Base-by-base conservation (phyloP, 2,113 vertebrate species). In the Martes martes region DNA sequence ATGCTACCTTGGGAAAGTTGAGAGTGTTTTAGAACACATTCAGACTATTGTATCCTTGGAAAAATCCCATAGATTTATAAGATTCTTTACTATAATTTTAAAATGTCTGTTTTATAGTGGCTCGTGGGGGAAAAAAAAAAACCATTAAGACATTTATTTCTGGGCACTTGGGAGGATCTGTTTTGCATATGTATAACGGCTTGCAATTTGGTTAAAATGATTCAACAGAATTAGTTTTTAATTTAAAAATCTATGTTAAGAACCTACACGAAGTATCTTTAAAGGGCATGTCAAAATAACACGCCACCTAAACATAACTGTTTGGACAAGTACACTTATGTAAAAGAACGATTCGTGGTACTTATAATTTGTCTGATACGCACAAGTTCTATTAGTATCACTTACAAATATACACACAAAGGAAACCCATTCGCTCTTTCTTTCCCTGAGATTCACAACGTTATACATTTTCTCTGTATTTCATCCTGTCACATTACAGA, bases 181-280 rank as follows among this genome's bases (percentile, higher is more conserved):
- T 73, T 85, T 71, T 80, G n/a, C 4, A 73, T 81, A 31, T 83
- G 24, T 79, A 57, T 33, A 45, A 26, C 2, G 83, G 13, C n/a
- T 81, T 76, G 8, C 42, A 92, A 61, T 90, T 90, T 95, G 73
- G 23, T 94, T 74, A 92, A 96, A 78, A 50, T 81, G 89, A 95
- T 76, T 96, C 82, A 93, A 84, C 16, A 92, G 74, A 92, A 86
- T 73, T 88, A 95, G 57, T 36, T 87, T 90, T 81, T 84, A 7
- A 92, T 84, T 97, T 95, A 89, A 95, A 98, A 93, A 31, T 86
- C 31, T 69, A n/a, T 85, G 61, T 89, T 42, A 93, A 89, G 80
- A 86, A 82, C 8, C 83, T 33, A 74, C 2, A 71, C 24, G 85
- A 95, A 87, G 42, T 83, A 69, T 71, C 45, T 65, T 82, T 69